These are phyloP conservation scores for Lydus trimaculatus DNA, from an alignment of 2,888 invertebrate species.

Conservation along the genomic window DNA sequence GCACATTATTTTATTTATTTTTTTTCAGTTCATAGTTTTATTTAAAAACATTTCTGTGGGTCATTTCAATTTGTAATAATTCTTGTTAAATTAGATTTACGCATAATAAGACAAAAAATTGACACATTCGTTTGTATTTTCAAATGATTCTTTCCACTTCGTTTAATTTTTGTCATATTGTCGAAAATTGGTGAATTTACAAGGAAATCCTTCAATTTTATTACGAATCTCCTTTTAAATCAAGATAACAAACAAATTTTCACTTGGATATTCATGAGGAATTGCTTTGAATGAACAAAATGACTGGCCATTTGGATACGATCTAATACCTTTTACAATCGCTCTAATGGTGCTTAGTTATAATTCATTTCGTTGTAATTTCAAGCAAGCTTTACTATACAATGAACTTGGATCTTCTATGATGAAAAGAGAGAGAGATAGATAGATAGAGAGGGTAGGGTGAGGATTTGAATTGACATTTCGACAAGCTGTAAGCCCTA, in stretches of 20 bases:
- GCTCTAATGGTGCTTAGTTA: slow-evolving; percentile 16
- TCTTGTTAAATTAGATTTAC: neutral
- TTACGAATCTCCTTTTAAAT: neutral
- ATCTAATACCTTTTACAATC: slow-evolving; percentile 15
- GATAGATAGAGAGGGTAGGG: slow-evolving; percentile 13
- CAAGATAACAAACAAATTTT: neutral
- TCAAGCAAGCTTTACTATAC: slow-evolving; percentile 21
- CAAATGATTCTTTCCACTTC: slow-evolving; percentile 3
- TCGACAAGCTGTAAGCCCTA: slow-evolving; percentile 41
- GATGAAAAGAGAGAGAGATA: too few species aligned
- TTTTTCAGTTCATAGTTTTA: slow-evolving; percentile 13
- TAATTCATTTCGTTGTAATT: slow-evolving; percentile 25
- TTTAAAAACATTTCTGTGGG: neutral
- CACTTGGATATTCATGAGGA: neutral
- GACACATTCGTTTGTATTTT: too few species aligned
- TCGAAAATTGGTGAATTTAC: too few species aligned
- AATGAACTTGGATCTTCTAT: slow-evolving; percentile 31
- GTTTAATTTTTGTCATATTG: slow-evolving; percentile 6
- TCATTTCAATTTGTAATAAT: neutral
- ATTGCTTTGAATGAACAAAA: slow-evolving; percentile 3
- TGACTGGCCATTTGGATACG: neutral
- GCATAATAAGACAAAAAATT: too few species aligned
- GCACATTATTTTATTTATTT: slow-evolving; percentile 19
- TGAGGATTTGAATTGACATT: slow-evolving; percentile 38
- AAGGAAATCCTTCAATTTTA: too few species aligned